These are phyloP conservation scores for Smithornis capensis DNA, from an alignment of 2,113 vertebrate species.

Conservation along the genomic window DNA sequence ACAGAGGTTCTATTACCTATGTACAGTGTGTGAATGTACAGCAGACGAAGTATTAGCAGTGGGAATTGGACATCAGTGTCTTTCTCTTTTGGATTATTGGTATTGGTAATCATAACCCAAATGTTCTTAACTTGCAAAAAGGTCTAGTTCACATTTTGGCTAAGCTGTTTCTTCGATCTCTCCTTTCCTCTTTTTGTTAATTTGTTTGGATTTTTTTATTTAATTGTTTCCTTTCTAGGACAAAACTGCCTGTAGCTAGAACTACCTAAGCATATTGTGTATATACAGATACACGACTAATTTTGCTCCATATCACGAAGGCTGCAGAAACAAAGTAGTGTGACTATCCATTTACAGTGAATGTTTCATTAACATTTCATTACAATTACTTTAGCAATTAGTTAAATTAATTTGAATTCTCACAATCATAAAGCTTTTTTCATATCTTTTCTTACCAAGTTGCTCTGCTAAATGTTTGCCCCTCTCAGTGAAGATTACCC, in stretches of 20 bases:
- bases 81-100: neutral
- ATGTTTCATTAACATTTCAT: neutral
- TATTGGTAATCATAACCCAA: neutral
- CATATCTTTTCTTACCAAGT: constrained; percentile 81
- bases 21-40: neutral
- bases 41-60: neutral
- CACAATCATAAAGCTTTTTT: neutral
- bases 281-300: neutral
- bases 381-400: neutral
- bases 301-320: neutral
- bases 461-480: constrained; percentile 93
- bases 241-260: neutral
- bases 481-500: constrained; percentile 88
- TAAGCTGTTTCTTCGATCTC: neutral
- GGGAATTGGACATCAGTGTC: neutral
- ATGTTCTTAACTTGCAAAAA: neutral
- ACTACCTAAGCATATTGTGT: neutral
- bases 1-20: neutral
- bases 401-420: neutral
- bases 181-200: neutral
- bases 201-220: neutral
- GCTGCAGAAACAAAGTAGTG: neutral
- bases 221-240: neutral
- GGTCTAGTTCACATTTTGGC: neutral
- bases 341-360: neutral